Percentiles rank a stretch among this genome's conserved stretches.
These are phyloP conservation scores for Eptesicus fuscus DNA, from an alignment of 2,113 vertebrate species.

Conservation along the genomic window DNA sequence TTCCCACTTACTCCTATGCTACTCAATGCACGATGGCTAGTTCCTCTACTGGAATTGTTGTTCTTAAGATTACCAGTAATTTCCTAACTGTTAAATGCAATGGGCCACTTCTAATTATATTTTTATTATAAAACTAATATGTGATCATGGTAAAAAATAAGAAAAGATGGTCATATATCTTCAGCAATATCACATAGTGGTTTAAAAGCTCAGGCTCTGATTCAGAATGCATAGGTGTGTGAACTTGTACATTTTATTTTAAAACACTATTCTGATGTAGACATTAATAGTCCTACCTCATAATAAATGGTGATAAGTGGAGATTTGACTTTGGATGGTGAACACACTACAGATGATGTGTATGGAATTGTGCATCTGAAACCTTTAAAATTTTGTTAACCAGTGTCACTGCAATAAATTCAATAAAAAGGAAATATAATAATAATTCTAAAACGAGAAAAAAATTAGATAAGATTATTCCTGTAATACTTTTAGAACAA, in stretches of 20 bases:
- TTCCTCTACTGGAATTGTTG: background rate
- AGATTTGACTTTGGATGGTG: background rate
- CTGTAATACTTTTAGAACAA: background rate
- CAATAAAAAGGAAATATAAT: background rate
- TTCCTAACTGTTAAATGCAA: background rate
- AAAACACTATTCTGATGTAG: background rate
- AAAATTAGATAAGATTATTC: background rate
- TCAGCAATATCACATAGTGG: background rate
- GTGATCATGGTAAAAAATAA: background rate
- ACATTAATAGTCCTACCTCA: background rate
- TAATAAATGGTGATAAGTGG: background rate
- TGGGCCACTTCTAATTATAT: background rate
- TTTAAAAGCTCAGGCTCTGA: background rate
- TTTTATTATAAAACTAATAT: constrained; percentile 25
- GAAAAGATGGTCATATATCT: background rate
- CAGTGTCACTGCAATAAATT: background rate
- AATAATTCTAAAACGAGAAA: background rate
- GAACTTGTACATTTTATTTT: constrained; percentile 25
- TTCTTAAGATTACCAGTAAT: background rate
- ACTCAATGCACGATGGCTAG: background rate
- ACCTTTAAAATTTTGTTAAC: background rate
- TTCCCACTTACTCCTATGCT: background rate
- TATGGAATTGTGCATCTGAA: background rate
- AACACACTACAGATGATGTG: background rate
- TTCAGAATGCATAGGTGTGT: background rate